Conservation (phyloP, 2,797 vertebrate species). For the Atherinosoma microstoma region DNA sequence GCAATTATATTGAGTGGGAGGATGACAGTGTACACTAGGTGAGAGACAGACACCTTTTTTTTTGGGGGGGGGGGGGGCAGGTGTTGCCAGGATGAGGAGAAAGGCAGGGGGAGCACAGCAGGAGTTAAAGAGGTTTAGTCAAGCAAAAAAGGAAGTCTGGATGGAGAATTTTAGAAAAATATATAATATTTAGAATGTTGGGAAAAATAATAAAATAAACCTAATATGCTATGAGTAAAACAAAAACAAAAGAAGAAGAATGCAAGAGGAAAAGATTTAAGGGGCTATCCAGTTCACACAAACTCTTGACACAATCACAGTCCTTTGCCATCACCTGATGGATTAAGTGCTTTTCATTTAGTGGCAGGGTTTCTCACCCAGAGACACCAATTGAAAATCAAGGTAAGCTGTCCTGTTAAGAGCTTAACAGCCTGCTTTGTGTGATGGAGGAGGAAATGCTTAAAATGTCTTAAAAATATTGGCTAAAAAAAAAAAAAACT, state of each 20-base stretch:
- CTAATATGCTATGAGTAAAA: slow-evolving; percentile 2
- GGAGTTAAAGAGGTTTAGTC: slow-evolving; percentile 34
- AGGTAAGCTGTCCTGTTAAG: slow-evolving; percentile 72
- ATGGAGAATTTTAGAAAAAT: slow-evolving; percentile 20
- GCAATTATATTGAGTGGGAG: slow-evolving; percentile 47
- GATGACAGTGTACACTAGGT: slow-evolving; percentile 42
- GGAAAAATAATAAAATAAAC: neutral
- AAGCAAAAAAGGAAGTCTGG: slow-evolving; percentile 18
- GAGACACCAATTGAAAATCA: slow-evolving; percentile 67
- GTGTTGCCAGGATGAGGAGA: slow-evolving; percentile 23
- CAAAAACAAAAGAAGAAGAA: neutral
- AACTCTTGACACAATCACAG: slow-evolving; percentile 49
- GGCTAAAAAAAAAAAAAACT: slow-evolving; percentile 47
- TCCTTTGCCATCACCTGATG: slow-evolving; percentile 76
- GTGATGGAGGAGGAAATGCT: slow-evolving; percentile 57
- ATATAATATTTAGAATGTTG: neutral
- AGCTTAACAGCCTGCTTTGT: slow-evolving; percentile 67
- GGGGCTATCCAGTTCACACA: slow-evolving; percentile 38
- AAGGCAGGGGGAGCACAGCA: slow-evolving; percentile 13
- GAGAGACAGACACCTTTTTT: slow-evolving; percentile 33
- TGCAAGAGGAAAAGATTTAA: slow-evolving; percentile 24
- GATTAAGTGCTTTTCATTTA: slow-evolving; percentile 82
- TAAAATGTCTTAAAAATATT: slow-evolving; percentile 27
- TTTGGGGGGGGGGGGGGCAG: slow-evolving; percentile 25
- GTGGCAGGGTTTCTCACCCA: slow-evolving; percentile 58